Percentiles rank a stretch among this genome's conserved stretches.
Conservation (phyloP, 2,113 vertebrate species). For the Blennius ocellaris region DNA sequence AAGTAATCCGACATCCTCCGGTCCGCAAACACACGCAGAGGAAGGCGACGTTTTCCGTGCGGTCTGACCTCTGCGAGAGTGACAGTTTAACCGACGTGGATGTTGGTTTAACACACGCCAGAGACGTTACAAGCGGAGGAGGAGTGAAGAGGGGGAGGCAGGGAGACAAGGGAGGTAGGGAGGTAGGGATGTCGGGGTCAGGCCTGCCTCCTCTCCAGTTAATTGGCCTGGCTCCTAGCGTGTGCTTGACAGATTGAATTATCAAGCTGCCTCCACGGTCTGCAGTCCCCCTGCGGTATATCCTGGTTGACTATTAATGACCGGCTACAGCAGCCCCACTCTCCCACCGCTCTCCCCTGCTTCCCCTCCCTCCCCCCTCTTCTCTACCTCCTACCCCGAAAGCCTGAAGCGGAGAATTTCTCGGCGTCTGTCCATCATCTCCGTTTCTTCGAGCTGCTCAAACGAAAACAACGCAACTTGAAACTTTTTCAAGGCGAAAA, state of each 20-base stretch:
- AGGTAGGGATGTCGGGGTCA: slow-evolving; percentile 64
- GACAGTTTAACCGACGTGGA: slow-evolving; percentile 69
- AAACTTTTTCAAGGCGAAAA: slow-evolving; percentile 27
- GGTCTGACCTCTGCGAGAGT: slow-evolving; percentile 61
- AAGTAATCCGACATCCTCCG: slow-evolving; percentile 21
- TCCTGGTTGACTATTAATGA: slow-evolving; percentile 82
- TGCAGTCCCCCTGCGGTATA: slow-evolving; percentile 70
- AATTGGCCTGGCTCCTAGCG: slow-evolving; percentile 80
- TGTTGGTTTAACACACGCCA: slow-evolving; percentile 68
- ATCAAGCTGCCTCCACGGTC: slow-evolving; percentile 77
- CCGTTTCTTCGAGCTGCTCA: slow-evolving; percentile 22
- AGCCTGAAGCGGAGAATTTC: slow-evolving; percentile 41
- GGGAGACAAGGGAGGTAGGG: slow-evolving; percentile 43
- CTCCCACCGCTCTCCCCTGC: slow-evolving; percentile 38
- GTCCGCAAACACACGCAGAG: slow-evolving; percentile 17
- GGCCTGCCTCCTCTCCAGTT: slow-evolving; percentile 77
- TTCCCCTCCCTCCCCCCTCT: slow-evolving; percentile 7
- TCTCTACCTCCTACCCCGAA: slow-evolving; percentile 15
- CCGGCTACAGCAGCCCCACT: slow-evolving; percentile 53
- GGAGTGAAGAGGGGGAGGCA: not conserved
- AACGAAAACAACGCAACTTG: slow-evolving; percentile 18
- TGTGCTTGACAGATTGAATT: slow-evolving; percentile 82
- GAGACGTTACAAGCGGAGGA: slow-evolving; percentile 59
- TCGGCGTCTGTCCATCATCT: slow-evolving; percentile 28
- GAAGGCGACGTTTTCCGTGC: slow-evolving; percentile 14